Percentiles rank a stretch among this genome's conserved stretches.
These are phyloP conservation scores for Etheostoma cragini DNA, from an alignment of 2,113 vertebrate species.

Conservation along the genomic window DNA sequence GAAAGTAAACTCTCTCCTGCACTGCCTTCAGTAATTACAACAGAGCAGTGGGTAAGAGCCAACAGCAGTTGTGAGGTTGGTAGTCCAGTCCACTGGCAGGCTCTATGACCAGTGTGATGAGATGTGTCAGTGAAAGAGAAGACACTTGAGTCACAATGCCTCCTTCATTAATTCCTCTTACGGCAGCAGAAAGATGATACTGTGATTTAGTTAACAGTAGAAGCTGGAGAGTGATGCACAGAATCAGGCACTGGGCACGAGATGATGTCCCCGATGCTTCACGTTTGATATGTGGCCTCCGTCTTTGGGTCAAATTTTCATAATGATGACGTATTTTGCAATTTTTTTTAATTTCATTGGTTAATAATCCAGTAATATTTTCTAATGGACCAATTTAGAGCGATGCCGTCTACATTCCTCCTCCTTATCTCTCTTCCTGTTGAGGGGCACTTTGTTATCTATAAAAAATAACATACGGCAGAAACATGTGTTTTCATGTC, in stretches of 20 bases:
- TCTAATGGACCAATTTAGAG: constrained; percentile 26
- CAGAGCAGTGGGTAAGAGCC: constrained; percentile 30
- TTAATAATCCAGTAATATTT: background rate
- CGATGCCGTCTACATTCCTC: constrained; percentile 2
- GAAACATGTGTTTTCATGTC: background rate
- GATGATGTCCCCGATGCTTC: background rate
- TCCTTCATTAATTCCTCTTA: constrained; percentile 63
- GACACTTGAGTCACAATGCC: constrained; percentile 43
- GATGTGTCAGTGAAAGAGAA: constrained; percentile 49
- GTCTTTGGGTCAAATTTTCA: background rate
- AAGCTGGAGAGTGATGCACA: constrained; percentile 19
- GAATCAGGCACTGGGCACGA: background rate
- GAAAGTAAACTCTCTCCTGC: constrained; percentile 62
- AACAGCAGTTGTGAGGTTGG: constrained; percentile 37
- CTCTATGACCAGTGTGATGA: constrained; percentile 37
- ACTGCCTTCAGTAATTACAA: constrained; percentile 48
- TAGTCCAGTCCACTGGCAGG: background rate
- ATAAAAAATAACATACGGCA: background rate
- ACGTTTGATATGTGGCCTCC: background rate
- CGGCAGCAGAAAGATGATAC: constrained; percentile 65
- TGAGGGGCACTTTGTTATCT: constrained; percentile 8
- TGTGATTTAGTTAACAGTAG: background rate
- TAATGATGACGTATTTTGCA: constrained; percentile 4
- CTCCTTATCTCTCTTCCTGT: constrained; percentile 5
- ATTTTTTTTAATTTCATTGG: background rate